These are phyloP conservation scores for Delia radicum DNA, from an alignment of 1,140 invertebrate species.

Conservation along the genomic window DNA sequence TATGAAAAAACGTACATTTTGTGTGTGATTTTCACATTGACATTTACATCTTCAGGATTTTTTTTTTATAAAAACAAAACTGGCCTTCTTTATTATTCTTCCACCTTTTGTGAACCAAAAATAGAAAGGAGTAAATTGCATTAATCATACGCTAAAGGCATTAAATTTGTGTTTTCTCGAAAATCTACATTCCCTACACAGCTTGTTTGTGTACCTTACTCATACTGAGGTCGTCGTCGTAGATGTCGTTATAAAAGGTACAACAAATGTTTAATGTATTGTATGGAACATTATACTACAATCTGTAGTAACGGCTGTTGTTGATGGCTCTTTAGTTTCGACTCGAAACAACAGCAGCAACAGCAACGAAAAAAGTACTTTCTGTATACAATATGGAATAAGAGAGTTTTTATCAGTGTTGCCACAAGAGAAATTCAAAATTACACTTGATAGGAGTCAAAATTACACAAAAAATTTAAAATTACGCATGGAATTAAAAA, in stretches of 20 bases:
- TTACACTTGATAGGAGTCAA: too few relatives aligned
- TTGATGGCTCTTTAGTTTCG: constrained; percentile 10
- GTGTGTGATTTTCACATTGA: too few relatives aligned
- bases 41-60: too few relatives aligned
- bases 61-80: too few relatives aligned
- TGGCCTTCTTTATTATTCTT: too few relatives aligned
- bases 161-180: not conserved
- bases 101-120: too few relatives aligned
- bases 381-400: not conserved
- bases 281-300: not conserved
- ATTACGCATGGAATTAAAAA: too few relatives aligned
- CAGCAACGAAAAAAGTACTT: not conserved
- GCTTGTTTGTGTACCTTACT: not conserved
- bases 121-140: not conserved
- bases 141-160: not conserved
- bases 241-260: not conserved
- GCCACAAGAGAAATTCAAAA: too few relatives aligned
- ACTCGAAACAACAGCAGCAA: not conserved
- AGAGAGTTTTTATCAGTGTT: too few relatives aligned
- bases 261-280: not conserved
- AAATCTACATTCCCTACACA: too few relatives aligned
- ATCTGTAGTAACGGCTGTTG: constrained; percentile 12
- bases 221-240: not conserved
- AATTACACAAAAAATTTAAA: too few relatives aligned
- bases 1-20: too few relatives aligned